Percentiles rank a stretch among this genome's conserved stretches.
phyloP scores from a whole-genome alignment of 2,113 vertebrate species.

The Chaetodon trifascialis region DNA sequence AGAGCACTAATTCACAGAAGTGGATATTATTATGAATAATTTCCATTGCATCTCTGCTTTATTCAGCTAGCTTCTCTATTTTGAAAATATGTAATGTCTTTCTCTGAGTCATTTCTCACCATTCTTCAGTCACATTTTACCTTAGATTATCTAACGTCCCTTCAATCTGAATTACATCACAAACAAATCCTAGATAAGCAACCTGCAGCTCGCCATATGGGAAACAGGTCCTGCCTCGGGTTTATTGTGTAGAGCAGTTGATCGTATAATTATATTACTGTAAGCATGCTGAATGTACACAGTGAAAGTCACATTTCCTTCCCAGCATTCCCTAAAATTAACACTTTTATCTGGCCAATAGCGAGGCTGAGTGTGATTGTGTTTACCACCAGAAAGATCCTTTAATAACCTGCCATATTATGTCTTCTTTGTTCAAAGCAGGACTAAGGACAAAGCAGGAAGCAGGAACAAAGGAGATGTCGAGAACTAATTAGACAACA shows the following conservation, averaged over 20 bases:
- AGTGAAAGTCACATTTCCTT: constrained; percentile 42
- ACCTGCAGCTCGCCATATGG: constrained; percentile 33
- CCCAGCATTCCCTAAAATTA: constrained; percentile 42
- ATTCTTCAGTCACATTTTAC: not conserved
- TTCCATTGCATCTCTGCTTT: not conserved
- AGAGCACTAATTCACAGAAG: not conserved
- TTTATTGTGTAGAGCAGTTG: constrained; percentile 36
- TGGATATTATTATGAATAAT: not conserved
- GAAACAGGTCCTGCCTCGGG: not conserved
- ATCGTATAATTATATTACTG: constrained; percentile 12
- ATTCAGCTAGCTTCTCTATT: not conserved
- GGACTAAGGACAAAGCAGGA: not conserved
- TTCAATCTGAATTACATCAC: constrained; percentile 24
- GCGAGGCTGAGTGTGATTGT: constrained; percentile 13
- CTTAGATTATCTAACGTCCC: not conserved
- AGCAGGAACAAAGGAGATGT: not conserved
- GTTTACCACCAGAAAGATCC: not conserved
- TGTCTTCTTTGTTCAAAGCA: not conserved
- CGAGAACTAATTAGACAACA: not conserved
- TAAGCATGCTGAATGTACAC: constrained; percentile 47
- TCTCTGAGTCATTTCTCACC: not conserved
- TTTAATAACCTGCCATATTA: not conserved
- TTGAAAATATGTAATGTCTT: not conserved
- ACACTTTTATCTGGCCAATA: constrained; percentile 41
- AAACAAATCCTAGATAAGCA: constrained; percentile 48